Conservation (phyloP, 2,888 invertebrate species). For the Chesias legatella region DNA sequence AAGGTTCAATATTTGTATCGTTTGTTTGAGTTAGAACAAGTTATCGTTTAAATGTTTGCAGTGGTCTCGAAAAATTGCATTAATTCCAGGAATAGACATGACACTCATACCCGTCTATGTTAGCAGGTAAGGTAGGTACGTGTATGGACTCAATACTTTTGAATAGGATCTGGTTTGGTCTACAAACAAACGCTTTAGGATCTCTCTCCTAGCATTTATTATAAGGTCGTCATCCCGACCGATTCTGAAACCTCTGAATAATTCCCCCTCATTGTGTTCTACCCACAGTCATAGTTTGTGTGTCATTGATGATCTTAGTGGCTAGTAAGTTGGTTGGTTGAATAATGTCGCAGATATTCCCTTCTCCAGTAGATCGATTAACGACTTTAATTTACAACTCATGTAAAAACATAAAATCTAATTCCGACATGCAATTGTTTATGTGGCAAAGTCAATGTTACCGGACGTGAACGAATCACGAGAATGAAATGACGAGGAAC, state of each 20-base stretch:
- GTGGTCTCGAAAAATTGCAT: conserved; percentile 12
- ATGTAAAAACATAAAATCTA: conserved; percentile 47
- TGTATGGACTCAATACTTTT: no score
- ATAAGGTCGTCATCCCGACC: no score
- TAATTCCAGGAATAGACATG: conserved; percentile 10
- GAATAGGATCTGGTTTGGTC: no score
- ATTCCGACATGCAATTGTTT: conserved; percentile 61
- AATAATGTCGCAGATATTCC: conserved; percentile 4
- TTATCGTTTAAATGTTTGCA: conserved; percentile 6
- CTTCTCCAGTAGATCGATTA: conserved; percentile 29
- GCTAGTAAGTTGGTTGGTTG: no score
- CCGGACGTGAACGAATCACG: conserved; percentile 69
- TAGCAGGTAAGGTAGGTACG: no score
- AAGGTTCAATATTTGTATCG: no score
- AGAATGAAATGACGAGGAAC: conserved; percentile 63
- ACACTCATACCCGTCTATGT: conserved; percentile 5
- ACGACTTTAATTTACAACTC: conserved; percentile 14
- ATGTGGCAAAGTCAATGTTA: conserved; percentile 75
- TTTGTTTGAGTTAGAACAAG: not conserved
- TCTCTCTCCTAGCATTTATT: no score
- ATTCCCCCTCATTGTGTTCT: no score
- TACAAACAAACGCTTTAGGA: no score
- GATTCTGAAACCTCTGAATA: no score
- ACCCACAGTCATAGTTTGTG: no score
- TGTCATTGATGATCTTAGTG: no score